Percentiles rank a stretch among this genome's conserved stretches.
Conservation (phyloP, 2,113 vertebrate species). For the Chinchilla lanigera region DNA sequence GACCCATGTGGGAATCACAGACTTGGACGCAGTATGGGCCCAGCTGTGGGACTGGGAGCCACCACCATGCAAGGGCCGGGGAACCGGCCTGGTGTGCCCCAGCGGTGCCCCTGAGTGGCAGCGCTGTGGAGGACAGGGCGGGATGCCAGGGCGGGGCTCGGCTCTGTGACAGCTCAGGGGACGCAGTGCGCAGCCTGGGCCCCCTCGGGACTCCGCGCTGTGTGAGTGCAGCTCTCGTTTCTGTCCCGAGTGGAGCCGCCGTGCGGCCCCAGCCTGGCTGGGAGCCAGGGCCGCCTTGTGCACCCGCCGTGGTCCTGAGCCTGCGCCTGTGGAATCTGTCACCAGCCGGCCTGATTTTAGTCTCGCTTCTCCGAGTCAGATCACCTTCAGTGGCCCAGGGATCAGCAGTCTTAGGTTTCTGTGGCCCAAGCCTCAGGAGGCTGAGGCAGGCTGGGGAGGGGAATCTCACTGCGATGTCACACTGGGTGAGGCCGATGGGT, state of each 20-base stretch:
- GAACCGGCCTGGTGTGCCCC: neutral
- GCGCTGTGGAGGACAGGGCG: neutral
- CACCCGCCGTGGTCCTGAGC: rapidly evolving
- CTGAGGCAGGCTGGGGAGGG: rapidly evolving
- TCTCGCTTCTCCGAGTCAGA: neutral
- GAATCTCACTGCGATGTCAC: rapidly evolving
- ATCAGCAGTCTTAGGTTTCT: rapidly evolving
- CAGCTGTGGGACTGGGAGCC: neutral
- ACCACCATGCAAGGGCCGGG: neutral
- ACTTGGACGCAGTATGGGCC: rapidly evolving
- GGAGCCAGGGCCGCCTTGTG: rapidly evolving
- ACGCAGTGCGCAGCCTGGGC: neutral
- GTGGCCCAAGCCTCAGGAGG: neutral
- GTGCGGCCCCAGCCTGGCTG: rapidly evolving
- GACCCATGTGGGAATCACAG: neutral
- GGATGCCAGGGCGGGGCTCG: neutral
- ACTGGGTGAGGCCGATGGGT: neutral
- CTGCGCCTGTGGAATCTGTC: neutral
- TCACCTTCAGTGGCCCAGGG: neutral
- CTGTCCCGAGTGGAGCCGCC: neutral
- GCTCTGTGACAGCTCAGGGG: neutral
- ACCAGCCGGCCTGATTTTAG: too few relatives aligned
- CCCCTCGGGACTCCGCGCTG: neutral
- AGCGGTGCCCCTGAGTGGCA: too few relatives aligned
- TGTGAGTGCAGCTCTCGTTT: neutral